Evolutionary conservation across 2,888 invertebrate genomes (phyloP), one percentile per base, ranked within the genome.

Genomic region (Parnassius mnemosyne): DNA sequence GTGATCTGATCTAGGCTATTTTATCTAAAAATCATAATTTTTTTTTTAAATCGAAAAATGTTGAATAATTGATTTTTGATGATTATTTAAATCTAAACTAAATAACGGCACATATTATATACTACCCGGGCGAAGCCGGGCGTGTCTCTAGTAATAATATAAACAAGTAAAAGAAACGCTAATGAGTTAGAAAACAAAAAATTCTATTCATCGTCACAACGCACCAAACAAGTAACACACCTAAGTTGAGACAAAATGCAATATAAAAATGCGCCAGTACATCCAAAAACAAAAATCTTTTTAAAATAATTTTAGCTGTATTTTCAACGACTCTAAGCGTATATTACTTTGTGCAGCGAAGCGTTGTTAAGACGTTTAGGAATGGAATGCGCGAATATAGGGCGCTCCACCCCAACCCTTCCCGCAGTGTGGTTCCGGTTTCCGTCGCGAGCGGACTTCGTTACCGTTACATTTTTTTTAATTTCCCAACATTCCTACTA

Each of bases 361-460:
- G 51, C 56, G 61, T 56, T 51, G 55, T 61, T 56, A 56, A 61
- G 55, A 41, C 61, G 11, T 51, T 46, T 41, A 44, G 46, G 55
- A 44, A 56, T 61, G 41, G 56, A 41, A 41, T 10, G 42, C 43
- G 20, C 44, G 54, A 47, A 59, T 59, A 44, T 63, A 63, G 63
- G 63, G 59, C 63, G 63, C 58, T 51, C 51, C 55, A 63, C 58
- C 63, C 63, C 54, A 50, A 57, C 53, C 44, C 61, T 59, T 63
- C 58, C 63, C 58, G 63, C 63, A 63, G 63, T 63, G 46, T 55
- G 46, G 50, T 55, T 44, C 63, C 59, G 54, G 51, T 47, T 52
- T 50, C 52, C 55, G 63, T 50, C 62, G 53, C 57, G 57, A 13
- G 46, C 54, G 63, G 59, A 55, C 63, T 58, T n/a, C 25, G 12